Evolutionary conservation across 2,113 vertebrate genomes (phyloP), one percentile per base, ranked within the genome.

Genomic region (Urocynchramus pylzowi): DNA sequence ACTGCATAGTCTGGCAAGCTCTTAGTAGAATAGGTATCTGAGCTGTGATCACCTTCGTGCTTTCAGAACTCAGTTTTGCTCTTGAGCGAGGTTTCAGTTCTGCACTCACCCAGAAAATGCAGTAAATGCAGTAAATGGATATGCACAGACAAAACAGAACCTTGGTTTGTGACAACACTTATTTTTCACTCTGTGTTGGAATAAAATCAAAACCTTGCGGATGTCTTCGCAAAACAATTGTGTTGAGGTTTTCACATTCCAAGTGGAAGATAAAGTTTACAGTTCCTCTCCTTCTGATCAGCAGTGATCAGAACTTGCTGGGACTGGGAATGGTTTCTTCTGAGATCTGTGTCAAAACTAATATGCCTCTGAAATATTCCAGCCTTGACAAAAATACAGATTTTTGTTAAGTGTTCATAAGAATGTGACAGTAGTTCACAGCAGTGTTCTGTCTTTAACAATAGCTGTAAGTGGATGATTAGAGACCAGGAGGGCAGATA

Each of bases 381-480:
- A 95, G 87, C 79, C 81, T 94, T 93, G 44, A 93, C 95, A 96
- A 90, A 96, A 96, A 52, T 69, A 53, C 71, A 12, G 64, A 63
- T 18, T 93, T 90, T 92, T 81, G 33, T 93, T 92, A 59, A 91
- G n/a, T 37, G 56, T 78, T 81, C 60, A 2, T 84, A 95, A 88
- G 83, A 95, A 95, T 78, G 80, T 89, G 86, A 84, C 91, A 87
- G 83, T 70, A 70, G 47, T 89, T 95, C 89, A 59, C 86, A 96
- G 94, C 89, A 89, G 86, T 89, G 69, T 78, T 95, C 91, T 84
- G 60, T 92, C 93, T 96, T 69, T 92, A 81, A 92, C 95, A 95
- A 92, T 97, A 94, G 91, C 80, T 92, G 33, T 95, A 95, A 95
- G 76, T 44, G 60, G 60, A 81, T 70, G 73, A 86, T 86, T 84